Evolutionary conservation across 2,113 vertebrate species (phyloP), one percentile per base, ranked within the genome.

Genomic region (Galemys pyrenaicus): DNA sequence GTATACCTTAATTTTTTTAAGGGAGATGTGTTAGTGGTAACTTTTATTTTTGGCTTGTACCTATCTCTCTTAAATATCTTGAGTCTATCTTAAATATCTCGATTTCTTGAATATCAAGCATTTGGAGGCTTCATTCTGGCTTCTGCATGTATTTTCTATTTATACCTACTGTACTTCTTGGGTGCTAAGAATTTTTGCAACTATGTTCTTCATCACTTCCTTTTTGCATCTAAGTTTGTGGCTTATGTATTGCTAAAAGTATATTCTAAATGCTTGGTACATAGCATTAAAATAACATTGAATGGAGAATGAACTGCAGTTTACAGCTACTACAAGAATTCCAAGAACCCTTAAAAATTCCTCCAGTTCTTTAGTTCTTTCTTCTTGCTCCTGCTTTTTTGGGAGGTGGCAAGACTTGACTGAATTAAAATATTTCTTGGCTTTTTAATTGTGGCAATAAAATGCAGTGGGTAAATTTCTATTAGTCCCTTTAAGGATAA

Each of bases 381-480:
- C 16, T 60, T 51, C 15, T 9, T 37, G 0, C 8, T 81, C 0
- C 10, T 79, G 49, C 4, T 82, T 82, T 22, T 49, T 39, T 16
- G 39, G 7, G 10, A 39, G 20, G 6, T 44, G 7, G 28, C 41
- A 89, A 91, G 44, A 89, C 77, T 83, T 93, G 58, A 16, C 65
- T 81, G 26, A 87, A 67, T 92, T 94, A 85, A 95, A 95, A 92
- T 94, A 39, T 15, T 91, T 91, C 46, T 95, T 91, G 71, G 78
- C 28, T 91, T 93, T 89, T 91, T 75, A 86, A 41, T 85, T 86
- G 46, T 91, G 28, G 17, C 81, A 82, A 49, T 93, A 87, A 79
- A 56, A 87, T 87, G 49, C 20, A 96, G 44, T 77, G 37, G 46
- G 37, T 81, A 54, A 58, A 91, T 96, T 78, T 89, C 26, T 92